Evolutionary conservation across 2,797 vertebrate species (phyloP).

Genomic region (Clamator glandarius): DNA sequence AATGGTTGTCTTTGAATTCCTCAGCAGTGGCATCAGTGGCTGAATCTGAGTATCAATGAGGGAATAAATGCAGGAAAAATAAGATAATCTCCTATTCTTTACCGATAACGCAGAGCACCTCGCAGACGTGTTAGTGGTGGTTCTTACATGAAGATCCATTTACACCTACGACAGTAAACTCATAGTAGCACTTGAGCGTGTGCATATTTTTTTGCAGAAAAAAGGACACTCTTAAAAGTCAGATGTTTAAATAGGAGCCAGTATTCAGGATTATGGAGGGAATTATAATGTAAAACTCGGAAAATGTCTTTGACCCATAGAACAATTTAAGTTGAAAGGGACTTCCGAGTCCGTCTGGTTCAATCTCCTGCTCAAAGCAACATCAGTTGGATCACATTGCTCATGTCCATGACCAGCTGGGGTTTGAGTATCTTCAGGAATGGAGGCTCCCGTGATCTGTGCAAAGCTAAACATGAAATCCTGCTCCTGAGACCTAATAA

Average conservation of each 20-base stretch:
- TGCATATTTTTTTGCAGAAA: not conserved
- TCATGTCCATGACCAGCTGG: not conserved
- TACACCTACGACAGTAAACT: not conserved
- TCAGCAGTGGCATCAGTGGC: not conserved
- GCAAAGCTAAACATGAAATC: not conserved
- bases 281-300: not conserved
- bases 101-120: not conserved
- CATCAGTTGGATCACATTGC: not conserved
- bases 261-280: not conserved
- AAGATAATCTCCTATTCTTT: not conserved
- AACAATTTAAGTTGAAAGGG: not conserved
- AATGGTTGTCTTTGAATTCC: not conserved
- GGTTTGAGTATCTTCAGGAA: not conserved
- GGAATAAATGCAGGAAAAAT: not conserved
- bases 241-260: not conserved
- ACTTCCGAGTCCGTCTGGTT: not conserved
- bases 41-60: not conserved
- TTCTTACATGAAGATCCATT: not conserved
- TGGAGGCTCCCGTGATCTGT: not conserved
- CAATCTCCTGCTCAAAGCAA: not conserved
- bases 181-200: rapidly evolving
- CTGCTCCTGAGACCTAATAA: not conserved
- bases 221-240: not conserved
- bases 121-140: not conserved
- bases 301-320: not conserved